Conservation (phyloP, 1,140 invertebrate genomes). For the Phortica variegata region DNA sequence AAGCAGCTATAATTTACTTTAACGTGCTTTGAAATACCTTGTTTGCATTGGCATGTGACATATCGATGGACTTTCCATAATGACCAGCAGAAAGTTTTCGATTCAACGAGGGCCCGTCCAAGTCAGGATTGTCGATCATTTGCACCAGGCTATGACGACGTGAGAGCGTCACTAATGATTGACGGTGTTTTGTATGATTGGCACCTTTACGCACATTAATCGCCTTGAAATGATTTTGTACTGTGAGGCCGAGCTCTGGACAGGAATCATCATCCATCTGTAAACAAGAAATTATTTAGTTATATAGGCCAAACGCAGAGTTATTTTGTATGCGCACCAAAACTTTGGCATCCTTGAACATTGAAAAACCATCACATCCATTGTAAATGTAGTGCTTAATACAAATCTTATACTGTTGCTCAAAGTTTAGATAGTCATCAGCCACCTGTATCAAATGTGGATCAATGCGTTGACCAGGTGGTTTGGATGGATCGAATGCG, state of each 20-base stretch:
- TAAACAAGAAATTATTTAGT: neutral
- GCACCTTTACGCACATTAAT: slow-evolving; percentile 74
- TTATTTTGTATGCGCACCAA: slow-evolving; percentile 62
- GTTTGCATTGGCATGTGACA: slow-evolving; percentile 39
- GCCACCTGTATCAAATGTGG: slow-evolving; percentile 75
- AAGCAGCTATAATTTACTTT: neutral
- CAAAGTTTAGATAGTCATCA: slow-evolving; percentile 75
- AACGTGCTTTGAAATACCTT: slow-evolving; percentile 41
- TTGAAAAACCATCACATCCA: slow-evolving; percentile 84
- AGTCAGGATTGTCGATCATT: slow-evolving; percentile 68
- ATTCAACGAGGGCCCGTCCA: slow-evolving; percentile 69
- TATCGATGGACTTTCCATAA: slow-evolving; percentile 42
- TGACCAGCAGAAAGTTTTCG: slow-evolving; percentile 58
- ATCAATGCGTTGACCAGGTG: slow-evolving; percentile 70
- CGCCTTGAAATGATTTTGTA: slow-evolving; percentile 87
- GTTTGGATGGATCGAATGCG: slow-evolving; percentile 77
- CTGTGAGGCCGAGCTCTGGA: slow-evolving; percentile 75
- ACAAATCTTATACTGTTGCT: slow-evolving; percentile 74
- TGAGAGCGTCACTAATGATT: slow-evolving; percentile 78
- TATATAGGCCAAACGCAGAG: neutral
- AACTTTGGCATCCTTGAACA: slow-evolving; percentile 69
- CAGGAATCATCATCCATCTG: slow-evolving; percentile 81
- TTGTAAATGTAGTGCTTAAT: slow-evolving; percentile 78
- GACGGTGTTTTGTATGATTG: slow-evolving; percentile 77
- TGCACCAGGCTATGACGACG: slow-evolving; percentile 75